phyloP scores from a whole-genome alignment of 2,113 vertebrate genomes.

The Ceratotherium simum region DNA sequence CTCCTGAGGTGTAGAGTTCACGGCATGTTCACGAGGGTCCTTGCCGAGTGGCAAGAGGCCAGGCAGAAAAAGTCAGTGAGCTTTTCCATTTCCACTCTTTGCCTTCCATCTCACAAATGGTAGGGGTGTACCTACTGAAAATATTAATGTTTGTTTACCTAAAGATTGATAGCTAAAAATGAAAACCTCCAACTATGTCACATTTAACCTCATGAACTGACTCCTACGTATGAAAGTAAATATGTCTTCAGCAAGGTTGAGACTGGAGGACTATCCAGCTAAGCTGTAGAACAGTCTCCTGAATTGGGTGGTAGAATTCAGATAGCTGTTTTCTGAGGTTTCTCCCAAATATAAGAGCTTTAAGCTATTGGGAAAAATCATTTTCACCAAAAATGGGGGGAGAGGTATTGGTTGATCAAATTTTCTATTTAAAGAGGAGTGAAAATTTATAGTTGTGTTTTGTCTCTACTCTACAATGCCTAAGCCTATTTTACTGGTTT shows the following conservation, averaged over 20 bases:
- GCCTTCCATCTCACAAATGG: background rate
- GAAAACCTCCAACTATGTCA: background rate
- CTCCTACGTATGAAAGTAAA: background rate
- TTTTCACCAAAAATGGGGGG: background rate
- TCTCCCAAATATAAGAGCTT: slow-evolving; percentile 3
- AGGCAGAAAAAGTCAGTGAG: background rate
- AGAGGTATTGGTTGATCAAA: background rate
- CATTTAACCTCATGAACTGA: background rate
- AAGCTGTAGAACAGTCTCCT: background rate
- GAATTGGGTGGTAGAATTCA: background rate
- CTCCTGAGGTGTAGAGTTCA: background rate
- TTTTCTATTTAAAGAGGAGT: slow-evolving; percentile 28
- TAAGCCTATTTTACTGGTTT: slow-evolving; percentile 32
- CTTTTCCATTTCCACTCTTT: background rate
- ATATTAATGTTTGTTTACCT: background rate
- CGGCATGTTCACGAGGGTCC: too few relatives aligned
- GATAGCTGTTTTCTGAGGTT: background rate
- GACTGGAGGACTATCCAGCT: background rate
- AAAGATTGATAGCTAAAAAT: background rate
- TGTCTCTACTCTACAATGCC: background rate
- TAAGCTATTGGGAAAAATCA: background rate
- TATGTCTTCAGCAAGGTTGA: background rate
- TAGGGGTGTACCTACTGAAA: background rate
- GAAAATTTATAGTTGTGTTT: background rate
- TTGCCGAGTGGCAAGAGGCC: background rate